Evolutionary conservation across 2,113 vertebrate genomes (phyloP).

Genomic region (Hemiscyllium ocellatum): DNA sequence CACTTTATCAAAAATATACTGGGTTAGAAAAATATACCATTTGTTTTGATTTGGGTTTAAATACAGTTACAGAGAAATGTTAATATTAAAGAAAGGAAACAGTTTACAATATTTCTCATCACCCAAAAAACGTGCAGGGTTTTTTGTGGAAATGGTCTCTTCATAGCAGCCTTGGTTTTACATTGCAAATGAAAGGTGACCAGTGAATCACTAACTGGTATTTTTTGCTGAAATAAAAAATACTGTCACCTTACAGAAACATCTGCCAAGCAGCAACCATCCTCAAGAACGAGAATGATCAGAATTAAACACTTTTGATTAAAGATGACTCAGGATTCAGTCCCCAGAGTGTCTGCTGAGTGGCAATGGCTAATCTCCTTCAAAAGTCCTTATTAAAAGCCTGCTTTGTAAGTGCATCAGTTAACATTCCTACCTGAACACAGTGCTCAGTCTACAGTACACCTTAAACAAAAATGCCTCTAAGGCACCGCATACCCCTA

Average conservation of each 20-base stretch:
- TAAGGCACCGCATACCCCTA: conserved; percentile 60
- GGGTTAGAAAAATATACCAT: conserved; percentile 66
- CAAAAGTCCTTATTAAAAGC: conserved; percentile 44
- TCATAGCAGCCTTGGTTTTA: conserved; percentile 59
- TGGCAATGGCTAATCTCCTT: conserved; percentile 44
- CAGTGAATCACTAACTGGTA: conserved; percentile 1
- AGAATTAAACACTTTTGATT: conserved; percentile 42
- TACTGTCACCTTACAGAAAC: conserved; percentile 40
- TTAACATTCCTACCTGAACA: conserved; percentile 51
- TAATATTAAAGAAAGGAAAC: conserved; percentile 60
- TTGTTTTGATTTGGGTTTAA: conserved; percentile 62
- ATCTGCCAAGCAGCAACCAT: conserved; percentile 45
- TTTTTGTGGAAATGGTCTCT: conserved; percentile 42
- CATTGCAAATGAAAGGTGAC: conserved; percentile 52
- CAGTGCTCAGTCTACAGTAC: conserved; percentile 50
- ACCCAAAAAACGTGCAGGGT: conserved; percentile 15
- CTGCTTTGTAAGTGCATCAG: conserved; percentile 64
- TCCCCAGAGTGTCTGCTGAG: conserved; percentile 43
- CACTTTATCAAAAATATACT: conserved; percentile 52
- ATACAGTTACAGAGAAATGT: conserved; percentile 60
- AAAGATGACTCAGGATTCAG: conserved; percentile 42
- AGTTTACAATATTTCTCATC: conserved; percentile 51
- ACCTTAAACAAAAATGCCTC: conserved; percentile 61
- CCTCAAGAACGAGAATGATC: conserved; percentile 42
- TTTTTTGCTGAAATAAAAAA: not conserved